Percentiles rank a stretch among this genome's conserved stretches.
These are phyloP conservation scores for Synanthedon formicaeformis DNA, from an alignment of 2,888 invertebrate species.

Conservation along the genomic window DNA sequence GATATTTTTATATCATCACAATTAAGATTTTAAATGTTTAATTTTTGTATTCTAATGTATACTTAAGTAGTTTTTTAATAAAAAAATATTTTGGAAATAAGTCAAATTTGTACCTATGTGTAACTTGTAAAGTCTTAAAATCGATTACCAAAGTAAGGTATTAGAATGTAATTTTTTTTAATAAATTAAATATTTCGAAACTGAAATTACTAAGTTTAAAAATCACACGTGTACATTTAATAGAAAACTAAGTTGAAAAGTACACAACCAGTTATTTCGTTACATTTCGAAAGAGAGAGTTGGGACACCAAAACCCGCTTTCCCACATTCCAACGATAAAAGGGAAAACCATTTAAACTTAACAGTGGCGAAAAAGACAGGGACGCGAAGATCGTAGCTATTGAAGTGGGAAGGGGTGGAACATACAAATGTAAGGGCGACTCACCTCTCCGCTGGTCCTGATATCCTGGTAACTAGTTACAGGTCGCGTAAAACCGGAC, in stretches of 20 bases:
- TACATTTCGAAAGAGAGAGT: conserved; percentile 68
- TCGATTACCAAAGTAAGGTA: too few relatives aligned
- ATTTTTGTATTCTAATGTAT: too few relatives aligned
- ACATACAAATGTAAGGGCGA: conserved; percentile 43
- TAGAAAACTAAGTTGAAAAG: too few relatives aligned
- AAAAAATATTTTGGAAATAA: too few relatives aligned
- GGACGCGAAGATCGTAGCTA: conserved; percentile 28
- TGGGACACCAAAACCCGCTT: conserved; percentile 59
- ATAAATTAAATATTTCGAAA: too few relatives aligned
- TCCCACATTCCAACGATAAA: conserved; percentile 65
- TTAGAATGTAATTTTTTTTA: too few relatives aligned
- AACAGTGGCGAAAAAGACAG: conserved; percentile 18
- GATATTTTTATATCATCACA: neutral
- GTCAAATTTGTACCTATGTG: too few relatives aligned
- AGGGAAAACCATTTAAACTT: conserved; percentile 58
- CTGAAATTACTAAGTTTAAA: too few relatives aligned
- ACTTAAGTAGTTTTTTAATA: too few relatives aligned
- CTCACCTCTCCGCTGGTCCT: conserved; percentile 53
- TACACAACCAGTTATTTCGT: neutral
- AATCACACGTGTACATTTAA: too few relatives aligned
- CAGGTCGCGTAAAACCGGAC: conserved; percentile 55
- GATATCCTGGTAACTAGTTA: conserved; percentile 63
- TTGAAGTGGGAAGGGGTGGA: conserved; percentile 34
- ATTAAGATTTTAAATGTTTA: too few relatives aligned
- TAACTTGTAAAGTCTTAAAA: too few relatives aligned